Evolutionary conservation across 2,797 vertebrate genomes (phyloP).

Genomic region (Varecia variegata): DNA sequence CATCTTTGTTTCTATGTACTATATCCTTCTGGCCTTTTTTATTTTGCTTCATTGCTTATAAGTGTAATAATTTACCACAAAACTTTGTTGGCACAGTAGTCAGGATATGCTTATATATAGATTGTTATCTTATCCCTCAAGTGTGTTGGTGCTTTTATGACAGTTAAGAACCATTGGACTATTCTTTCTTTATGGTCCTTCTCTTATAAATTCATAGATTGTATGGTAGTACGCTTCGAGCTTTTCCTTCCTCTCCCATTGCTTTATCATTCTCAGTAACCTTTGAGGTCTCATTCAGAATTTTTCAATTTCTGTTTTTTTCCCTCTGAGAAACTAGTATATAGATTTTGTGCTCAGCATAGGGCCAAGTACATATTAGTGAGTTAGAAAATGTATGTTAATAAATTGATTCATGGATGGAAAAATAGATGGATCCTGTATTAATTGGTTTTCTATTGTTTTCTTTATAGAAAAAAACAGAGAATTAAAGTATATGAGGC

Average conservation of each 20-base stretch:
- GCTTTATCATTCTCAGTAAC: background rate
- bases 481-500: background rate
- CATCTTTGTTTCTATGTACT: background rate
- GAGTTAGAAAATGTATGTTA: slow-evolving; percentile 4
- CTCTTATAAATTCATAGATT: background rate
- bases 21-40: background rate
- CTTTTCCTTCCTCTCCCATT: background rate
- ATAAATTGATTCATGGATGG: background rate
- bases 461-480: background rate
- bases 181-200: background rate
- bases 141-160: background rate
- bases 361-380: background rate
- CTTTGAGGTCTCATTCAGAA: background rate
- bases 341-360: background rate
- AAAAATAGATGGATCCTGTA: background rate
- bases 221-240: background rate
- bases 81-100: background rate
- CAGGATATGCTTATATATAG: background rate
- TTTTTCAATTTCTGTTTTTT: background rate
- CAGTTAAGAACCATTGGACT: background rate
- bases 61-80: background rate
- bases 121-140: background rate
- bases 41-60: background rate
- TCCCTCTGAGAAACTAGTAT: background rate
- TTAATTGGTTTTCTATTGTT: background rate